Evolutionary conservation across 2,113 vertebrate species (phyloP).

Genomic region (Pedetes capensis): DNA sequence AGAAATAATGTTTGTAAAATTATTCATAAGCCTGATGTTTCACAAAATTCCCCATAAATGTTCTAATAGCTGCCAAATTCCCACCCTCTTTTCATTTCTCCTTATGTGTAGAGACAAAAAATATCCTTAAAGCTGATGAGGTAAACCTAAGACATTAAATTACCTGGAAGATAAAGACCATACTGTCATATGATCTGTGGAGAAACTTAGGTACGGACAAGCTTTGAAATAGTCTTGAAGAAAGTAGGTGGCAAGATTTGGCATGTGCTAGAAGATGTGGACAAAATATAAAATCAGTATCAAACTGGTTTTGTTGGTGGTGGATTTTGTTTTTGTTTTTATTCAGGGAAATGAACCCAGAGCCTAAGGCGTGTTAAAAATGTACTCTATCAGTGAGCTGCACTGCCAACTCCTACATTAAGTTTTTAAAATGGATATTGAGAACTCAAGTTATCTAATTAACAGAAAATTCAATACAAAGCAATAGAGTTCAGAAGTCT

Average conservation of each 20-base stretch:
- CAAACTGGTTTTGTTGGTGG: too few species aligned
- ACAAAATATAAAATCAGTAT: neutral
- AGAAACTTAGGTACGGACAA: neutral
- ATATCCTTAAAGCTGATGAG: neutral
- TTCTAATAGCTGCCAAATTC: neutral
- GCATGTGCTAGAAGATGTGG: neutral
- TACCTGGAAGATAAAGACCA: neutral
- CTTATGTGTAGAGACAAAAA: neutral
- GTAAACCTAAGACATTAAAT: neutral
- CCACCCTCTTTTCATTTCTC: neutral
- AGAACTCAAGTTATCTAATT: conserved; percentile 44
- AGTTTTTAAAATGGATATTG: conserved; percentile 19
- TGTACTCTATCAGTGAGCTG: too few species aligned
- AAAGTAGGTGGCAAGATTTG: neutral
- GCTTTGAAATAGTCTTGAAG: neutral
- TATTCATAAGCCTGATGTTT: neutral
- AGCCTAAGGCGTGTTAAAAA: neutral
- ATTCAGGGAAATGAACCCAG: neutral
- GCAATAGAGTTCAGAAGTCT: conserved; percentile 53
- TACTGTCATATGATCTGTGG: neutral
- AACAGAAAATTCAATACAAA: conserved; percentile 63
- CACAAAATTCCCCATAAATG: neutral
- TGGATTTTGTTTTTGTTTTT: neutral
- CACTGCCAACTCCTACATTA: neutral
- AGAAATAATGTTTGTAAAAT: neutral